Base-by-base conservation (phyloP, 2,797 vertebrate species). In the Anniella stebbinsi region DNA sequence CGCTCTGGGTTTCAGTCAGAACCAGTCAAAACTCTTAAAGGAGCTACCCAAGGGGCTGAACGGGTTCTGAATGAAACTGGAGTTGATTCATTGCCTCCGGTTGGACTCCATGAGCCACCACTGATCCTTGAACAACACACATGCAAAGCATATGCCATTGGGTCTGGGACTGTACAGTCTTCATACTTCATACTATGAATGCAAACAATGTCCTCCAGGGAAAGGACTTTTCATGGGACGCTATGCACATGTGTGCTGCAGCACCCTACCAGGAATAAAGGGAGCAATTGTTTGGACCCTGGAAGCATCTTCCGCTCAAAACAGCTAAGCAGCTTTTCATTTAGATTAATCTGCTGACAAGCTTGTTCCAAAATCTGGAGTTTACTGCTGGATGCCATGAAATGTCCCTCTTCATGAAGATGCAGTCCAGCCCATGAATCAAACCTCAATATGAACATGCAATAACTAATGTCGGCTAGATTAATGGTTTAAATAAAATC, bases 401-500 rank as follows among this genome's bases (percentile, higher is more conserved):
- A 33, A 30, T 69, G 17, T 33, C 17, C 36, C 45, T 51, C 38
- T 88, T 82, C 10, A 18, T 69, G 60, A 69, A 54, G 72, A 48
- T 1, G 15, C 48, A 36, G 30, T 77, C 45, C 36, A 51, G 38
- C 33, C 54, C 45, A 80, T 51, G 76, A 69, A 54, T 25, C 75
- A 67, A 60, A 54, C 57, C 36, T 30, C 73, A 38, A 8, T 78
- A 17, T 45, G 12, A 70, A 36, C 69, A 85, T 36, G 28, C 63
- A 36, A 76, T 75, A 60, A 86, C 25, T 75, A 69, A 80, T 57
- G 28, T 17, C 48, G 85, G 63, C 48, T 41, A 85, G 25, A 86
- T 66, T 41, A 82, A 54, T 66, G 54, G 7, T 82, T 87, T 51
- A 75, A 87, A 82, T n/a, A 67, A 67, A 82, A 76, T 41, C 36